Evolutionary conservation across 2,113 vertebrate genomes (phyloP), one percentile per base, ranked within the genome.

Genomic region (Poeciliopsis turrubarensis): DNA sequence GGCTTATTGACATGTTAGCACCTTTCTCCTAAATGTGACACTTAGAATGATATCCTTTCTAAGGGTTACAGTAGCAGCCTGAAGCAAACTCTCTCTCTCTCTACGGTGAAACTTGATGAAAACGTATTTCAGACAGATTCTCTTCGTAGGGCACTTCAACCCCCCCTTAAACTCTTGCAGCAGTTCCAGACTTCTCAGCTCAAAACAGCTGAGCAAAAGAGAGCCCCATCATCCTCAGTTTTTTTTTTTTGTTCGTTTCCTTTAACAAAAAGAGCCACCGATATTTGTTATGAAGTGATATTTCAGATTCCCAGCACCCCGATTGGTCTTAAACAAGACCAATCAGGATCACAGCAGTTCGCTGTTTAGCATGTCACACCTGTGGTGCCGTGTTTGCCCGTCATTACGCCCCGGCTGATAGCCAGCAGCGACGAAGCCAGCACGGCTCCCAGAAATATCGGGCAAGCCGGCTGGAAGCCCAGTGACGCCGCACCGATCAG

Each of bases 1-100:
- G 0, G 19, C 17, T 68, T 68, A 77, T 81, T 63, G 87, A 78
- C 77, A 77, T 31, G 68, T 73, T 39, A 8, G 60, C 30, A 27
- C 27, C n/a, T 57, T 66, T 29, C 47, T 47, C 29, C 41, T n/a
- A 27, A 34, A 84, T 34, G 37, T 4, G 30, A 72, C 0, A 64
- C 22, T 54, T 19, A 30, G 66, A 65, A 78, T 81, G 30, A 68
- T 9, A 69, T 70, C 69, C 12, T 44, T 37, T 57, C 60, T 17
- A 25, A 1, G 5, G 27, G 51, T 57, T n/a, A 57, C 25, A n/a
- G 51, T 57, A n/a, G 51, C 25, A 57, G 25, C 25, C 51, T 10
- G 51, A 3, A 57, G 51, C 22, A 25, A 25, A 25, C 25, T 25
- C 7, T 57, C 25, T 57, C 51, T 25, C 51, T 25, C 22, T 54